These are phyloP conservation scores for Rotaria sp. DNA, from an alignment of 2,888 invertebrate species.

Conservation along the genomic window DNA sequence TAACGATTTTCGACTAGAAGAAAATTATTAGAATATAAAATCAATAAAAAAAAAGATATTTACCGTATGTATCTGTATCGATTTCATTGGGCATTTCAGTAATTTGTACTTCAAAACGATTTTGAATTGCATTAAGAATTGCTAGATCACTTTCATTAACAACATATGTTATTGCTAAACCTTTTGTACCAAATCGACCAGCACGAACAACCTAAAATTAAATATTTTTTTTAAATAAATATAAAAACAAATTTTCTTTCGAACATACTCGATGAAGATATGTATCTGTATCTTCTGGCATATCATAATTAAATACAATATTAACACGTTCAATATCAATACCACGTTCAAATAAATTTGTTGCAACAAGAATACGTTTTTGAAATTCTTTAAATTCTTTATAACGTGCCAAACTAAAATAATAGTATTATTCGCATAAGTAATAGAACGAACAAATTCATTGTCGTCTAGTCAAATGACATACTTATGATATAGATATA, in stretches of 20 bases:
- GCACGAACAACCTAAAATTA: constrained; percentile 76
- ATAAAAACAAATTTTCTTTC: background rate
- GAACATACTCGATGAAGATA: constrained; percentile 74
- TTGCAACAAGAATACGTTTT: constrained; percentile 93
- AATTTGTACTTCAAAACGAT: constrained; percentile 96
- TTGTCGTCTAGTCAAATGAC: too few species aligned
- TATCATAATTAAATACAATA: constrained; percentile 99
- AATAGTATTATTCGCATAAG: too few species aligned
- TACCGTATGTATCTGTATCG: constrained; percentile 84
- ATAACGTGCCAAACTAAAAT: constrained; percentile 72
- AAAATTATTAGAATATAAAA: background rate
- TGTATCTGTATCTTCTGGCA: constrained; percentile 98
- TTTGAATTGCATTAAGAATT: constrained; percentile 94
- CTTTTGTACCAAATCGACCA: constrained; percentile 95
- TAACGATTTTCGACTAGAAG: constrained; percentile 19
- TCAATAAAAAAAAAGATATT: background rate
- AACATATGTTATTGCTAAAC: constrained; percentile 93
- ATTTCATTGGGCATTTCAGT: constrained; percentile 96
- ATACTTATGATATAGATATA: too few species aligned
- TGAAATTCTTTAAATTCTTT: constrained; percentile 99
- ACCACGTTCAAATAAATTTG: constrained; percentile 96
- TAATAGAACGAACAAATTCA: too few species aligned
- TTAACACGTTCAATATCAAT: constrained; percentile 99
- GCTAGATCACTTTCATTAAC: constrained; percentile 95
- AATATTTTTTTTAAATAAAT: background rate